Evolutionary conservation across 2,113 vertebrate species (phyloP).

Genomic region (Mellivora capensis): DNA sequence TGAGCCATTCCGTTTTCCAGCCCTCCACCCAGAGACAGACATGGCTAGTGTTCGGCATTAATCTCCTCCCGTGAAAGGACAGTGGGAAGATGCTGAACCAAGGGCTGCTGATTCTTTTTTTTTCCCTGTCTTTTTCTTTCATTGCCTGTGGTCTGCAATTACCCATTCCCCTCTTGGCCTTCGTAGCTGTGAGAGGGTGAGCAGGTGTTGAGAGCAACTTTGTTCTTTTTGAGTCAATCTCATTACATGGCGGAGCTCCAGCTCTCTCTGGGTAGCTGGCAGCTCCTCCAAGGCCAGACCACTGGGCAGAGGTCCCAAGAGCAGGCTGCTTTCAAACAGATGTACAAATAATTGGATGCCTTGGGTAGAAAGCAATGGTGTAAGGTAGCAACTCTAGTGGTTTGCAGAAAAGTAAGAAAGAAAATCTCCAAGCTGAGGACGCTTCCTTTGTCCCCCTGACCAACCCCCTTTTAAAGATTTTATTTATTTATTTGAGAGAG

Average conservation of each 20-base stretch:
- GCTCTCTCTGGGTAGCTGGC: background rate
- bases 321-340: constrained; percentile 28
- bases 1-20: background rate
- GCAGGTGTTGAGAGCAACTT: constrained; percentile 27
- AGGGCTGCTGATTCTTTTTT: background rate
- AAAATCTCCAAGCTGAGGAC: background rate
- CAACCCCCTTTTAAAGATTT: background rate
- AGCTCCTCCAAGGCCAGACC: background rate
- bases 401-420: background rate
- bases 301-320: constrained; percentile 18
- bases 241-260: background rate
- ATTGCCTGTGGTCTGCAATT: background rate
- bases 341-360: background rate
- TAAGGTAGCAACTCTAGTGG: background rate
- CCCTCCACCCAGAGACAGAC: background rate
- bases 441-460: background rate
- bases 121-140: background rate
- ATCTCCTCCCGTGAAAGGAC: background rate
- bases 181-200: background rate
- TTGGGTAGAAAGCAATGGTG: background rate
- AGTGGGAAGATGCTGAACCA: background rate
- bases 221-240: constrained; percentile 31
- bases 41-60: no score
- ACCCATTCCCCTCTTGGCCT: background rate
- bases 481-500: background rate